phyloP scores from a whole-genome alignment of 2,113 vertebrate genomes.

The Scortum barcoo region DNA sequence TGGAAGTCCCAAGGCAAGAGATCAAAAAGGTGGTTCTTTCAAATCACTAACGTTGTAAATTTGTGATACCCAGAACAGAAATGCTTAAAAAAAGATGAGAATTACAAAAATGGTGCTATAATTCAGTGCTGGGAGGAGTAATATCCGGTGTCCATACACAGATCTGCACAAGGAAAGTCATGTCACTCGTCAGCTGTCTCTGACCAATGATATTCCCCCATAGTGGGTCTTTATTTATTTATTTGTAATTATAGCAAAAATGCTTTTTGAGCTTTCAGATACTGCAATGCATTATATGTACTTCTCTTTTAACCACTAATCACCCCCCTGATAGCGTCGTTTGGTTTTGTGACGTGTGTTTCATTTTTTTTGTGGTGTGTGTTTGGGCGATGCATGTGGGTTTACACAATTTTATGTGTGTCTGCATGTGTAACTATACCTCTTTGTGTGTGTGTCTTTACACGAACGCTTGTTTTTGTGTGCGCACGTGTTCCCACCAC shows the following conservation, averaged over 20 bases:
- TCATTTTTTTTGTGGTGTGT: slow-evolving; percentile 13
- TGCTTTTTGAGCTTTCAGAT: background rate
- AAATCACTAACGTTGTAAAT: background rate
- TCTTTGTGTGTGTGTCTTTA: background rate
- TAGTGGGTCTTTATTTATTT: background rate
- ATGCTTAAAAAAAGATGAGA: background rate
- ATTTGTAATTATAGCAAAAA: too few species aligned
- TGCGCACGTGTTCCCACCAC: slow-evolving; percentile 67
- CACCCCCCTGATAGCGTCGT: background rate
- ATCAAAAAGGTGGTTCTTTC: too few species aligned
- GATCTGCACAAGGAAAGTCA: background rate
- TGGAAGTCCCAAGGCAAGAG: too few species aligned
- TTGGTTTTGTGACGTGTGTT: background rate
- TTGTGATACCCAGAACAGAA: background rate
- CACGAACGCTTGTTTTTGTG: background rate
- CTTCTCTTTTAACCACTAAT: background rate
- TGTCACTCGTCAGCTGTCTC: background rate
- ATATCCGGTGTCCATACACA: background rate
- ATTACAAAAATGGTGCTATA: background rate
- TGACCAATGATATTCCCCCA: background rate
- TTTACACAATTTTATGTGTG: background rate
- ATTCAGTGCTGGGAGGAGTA: background rate
- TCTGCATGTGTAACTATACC: background rate
- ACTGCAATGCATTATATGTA: background rate
- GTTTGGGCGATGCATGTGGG: background rate